Base-by-base conservation (phyloP, 2,797 vertebrate species). In the Onychomys leucogaster region DNA sequence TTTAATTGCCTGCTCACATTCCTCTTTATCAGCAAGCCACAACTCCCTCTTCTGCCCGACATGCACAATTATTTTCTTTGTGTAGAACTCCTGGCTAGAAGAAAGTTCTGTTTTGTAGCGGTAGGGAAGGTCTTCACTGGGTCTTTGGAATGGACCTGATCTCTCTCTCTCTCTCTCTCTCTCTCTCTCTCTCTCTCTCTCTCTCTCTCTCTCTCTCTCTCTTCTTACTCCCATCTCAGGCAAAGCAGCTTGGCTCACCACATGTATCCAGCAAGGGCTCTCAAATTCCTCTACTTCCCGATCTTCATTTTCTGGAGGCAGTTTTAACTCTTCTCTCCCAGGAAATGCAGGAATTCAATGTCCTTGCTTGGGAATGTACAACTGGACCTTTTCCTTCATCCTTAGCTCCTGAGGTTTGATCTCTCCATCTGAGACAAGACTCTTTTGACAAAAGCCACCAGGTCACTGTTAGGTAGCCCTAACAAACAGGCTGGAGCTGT, bases 41-140 rank as follows among this genome's bases (percentile, higher is more conserved):
- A 94, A 98, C 98, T 98, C 98, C 97, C 98, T 98, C 98, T 98
- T 98, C 98, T 98, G 98, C 98, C 86, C 0, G 92, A 87, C 65
- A 1, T 0, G 89, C 95, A 97, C 96, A 97, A 98, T 97, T 95
- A 73, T 98, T 97, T 97, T 94, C 96, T 97, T 6, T 3, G 93
- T 19, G 94, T 2, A 8, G 81, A 80, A 52, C 77, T 97, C 63
- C 5, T 88, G 46, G 17, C 92, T 88, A 46, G 34, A 90, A 93
- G 88, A 91, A 93, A 94, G 94, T 46, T 37, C 94, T 91, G 87
- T 69, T 95, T 86, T 59, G 37, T 63, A 90, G 65, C 75, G 77
- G 34, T 69, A 21, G 16, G 17, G 57, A 84, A 94, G 55, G n/a
- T 85, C 80, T 98, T 34, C 52, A 80, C 94, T 1, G 77, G 73